Base-by-base conservation (phyloP, 30 jellyfish, hydroid and myxozoan genomes). In the Pseudorhiza aurosa region DNA sequence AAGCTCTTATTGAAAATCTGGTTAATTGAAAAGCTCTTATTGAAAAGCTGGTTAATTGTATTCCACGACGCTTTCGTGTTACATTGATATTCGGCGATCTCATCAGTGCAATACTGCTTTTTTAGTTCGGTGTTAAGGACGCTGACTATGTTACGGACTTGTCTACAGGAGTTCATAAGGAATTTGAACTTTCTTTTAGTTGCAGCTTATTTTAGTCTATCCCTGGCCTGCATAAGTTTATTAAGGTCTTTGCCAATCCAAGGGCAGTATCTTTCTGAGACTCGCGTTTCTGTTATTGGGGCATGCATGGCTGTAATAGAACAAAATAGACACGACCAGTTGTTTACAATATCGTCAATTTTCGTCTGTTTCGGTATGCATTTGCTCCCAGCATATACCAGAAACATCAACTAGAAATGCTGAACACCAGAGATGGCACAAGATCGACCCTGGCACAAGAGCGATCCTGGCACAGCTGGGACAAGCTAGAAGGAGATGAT, bases 191-290 rank as follows among this genome's bases (percentile, higher is more conserved):
- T 69, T 24, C 70, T 43, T 69, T 32, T 47, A 43, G 44, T 44
- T 32, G 82, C 68, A 7, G 65, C 21, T 60, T 60, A 7, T 59
- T 77, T 64, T 27, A 77, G 80, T 72, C 39, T 77, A 26, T 77
- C 89, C 35, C 81, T 42, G 12, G 89, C 39, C 27, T 45, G 82
- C 81, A 64, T 77, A 17, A 77, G 24, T 5, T 59, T 24, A 30
- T 35, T 77, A 3, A 77, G 81, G 63, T 58, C 45, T 36, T 44
- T 36, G 36, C 60, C 72, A 2, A 80, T 55, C 88, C 88, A 75
- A 55, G 88, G 68, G 88, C 88, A 75, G 33, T 56, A 53, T 37
- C 39, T 75, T 27, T 42, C 77, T 21, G 88, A 75, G 17, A 75
- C 88, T 14, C 88, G 78, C 88, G 57, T 53, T 40, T 75, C 77